Evolutionary conservation across 2,113 vertebrate genomes (phyloP).

Genomic region (Salminus brasiliensis): DNA sequence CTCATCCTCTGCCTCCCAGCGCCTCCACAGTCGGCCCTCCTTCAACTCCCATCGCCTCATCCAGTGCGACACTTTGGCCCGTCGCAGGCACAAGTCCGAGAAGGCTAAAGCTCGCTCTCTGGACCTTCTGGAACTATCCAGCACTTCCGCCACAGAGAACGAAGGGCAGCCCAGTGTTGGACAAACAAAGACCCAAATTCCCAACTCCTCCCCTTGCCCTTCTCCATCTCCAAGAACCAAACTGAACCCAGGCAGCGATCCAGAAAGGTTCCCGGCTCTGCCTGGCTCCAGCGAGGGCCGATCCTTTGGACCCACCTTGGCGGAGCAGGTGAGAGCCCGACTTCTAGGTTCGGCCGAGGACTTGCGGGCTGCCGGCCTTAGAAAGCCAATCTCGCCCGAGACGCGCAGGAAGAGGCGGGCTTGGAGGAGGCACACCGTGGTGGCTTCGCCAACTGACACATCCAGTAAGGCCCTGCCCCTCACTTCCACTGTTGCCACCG

Average conservation of each 20-base stretch:
- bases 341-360: constrained; percentile 85
- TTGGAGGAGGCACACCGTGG: constrained; percentile 92
- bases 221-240: constrained; percentile 60
- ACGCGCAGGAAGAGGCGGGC: constrained; percentile 86
- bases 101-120: constrained; percentile 71
- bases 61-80: constrained; percentile 89
- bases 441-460: constrained; percentile 75
- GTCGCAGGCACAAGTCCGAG: constrained; percentile 82
- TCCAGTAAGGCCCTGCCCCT: constrained; percentile 57
- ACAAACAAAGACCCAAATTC: constrained; percentile 19
- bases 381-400: constrained; percentile 87
- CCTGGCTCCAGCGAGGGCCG: constrained; percentile 54
- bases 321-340: constrained; percentile 83
- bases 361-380: constrained; percentile 79
- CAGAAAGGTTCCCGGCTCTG: constrained; percentile 63
- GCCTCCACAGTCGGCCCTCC: constrained; percentile 72
- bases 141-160: not conserved
- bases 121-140: constrained; percentile 62
- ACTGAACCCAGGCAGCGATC: constrained; percentile 69
- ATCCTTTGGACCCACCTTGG: constrained; percentile 71
- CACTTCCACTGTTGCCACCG: constrained; percentile 44
- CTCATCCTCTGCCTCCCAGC: constrained; percentile 71
- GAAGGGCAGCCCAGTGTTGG: constrained; percentile 37
- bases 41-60: constrained; percentile 93
- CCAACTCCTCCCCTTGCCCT: constrained; percentile 44